Percentiles rank a stretch among this genome's conserved stretches.
Conservation (phyloP, 2,113 vertebrate genomes). For the Syrrhaptes paradoxus region DNA sequence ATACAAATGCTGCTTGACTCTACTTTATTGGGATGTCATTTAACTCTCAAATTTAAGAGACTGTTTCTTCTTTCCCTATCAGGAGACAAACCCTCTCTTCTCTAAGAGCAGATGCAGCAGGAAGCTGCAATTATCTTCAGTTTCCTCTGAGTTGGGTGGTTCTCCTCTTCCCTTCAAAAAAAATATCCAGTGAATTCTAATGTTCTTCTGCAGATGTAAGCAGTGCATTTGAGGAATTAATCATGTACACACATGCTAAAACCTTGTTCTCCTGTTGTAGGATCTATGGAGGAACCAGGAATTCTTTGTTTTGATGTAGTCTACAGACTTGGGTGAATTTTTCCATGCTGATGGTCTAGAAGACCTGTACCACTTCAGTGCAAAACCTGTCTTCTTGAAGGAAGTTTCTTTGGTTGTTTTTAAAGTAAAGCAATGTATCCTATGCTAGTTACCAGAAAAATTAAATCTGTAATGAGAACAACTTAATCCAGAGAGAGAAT, state of each 20-base stretch:
- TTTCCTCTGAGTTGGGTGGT: not conserved
- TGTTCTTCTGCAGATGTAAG: not conserved
- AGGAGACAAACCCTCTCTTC: not conserved
- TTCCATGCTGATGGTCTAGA: not conserved
- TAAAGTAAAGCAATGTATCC: not conserved
- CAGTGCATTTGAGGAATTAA: not conserved
- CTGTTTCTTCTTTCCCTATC: not conserved
- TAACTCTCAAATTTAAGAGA: not conserved
- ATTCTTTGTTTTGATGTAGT: not conserved
- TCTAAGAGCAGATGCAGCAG: not conserved
- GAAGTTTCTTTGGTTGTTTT: not conserved
- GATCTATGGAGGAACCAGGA: not conserved
- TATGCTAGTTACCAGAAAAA: not conserved
- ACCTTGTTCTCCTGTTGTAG: not conserved
- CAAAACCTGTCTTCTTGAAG: not conserved
- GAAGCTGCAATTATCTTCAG: not conserved
- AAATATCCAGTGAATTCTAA: not conserved
- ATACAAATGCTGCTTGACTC: not conserved
- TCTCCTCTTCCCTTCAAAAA: not conserved
- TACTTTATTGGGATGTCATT: not conserved
- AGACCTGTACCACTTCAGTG: not conserved
- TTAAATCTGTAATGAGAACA: not conserved
- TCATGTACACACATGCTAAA: not conserved
- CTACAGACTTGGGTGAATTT: not conserved
- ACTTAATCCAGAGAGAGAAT: not conserved